These are phyloP conservation scores for Eurystomus glaucurus DNA, from an alignment of 2,797 vertebrate species.

Conservation along the genomic window DNA sequence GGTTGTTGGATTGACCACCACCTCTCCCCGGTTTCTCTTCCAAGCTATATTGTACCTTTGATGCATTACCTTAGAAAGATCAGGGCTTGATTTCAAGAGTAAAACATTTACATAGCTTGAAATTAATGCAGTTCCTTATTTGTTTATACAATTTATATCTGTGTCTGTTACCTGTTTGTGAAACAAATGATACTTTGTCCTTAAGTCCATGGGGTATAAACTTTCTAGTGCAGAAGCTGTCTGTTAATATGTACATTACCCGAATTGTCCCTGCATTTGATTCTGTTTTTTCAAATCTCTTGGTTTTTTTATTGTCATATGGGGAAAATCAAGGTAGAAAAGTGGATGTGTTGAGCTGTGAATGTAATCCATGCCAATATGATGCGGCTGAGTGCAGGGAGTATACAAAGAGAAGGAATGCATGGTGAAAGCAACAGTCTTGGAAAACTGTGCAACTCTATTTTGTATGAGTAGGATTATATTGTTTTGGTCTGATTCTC, in stretches of 20 bases:
- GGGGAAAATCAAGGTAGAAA: background rate
- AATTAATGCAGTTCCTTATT: constrained; percentile 1
- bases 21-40: background rate
- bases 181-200: background rate
- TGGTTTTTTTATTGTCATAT: background rate
- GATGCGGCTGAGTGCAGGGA: background rate
- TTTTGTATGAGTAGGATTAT: background rate
- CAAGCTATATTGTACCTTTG: background rate
- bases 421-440: background rate
- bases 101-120: background rate
- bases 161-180: background rate
- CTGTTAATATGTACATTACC: background rate
- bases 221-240: background rate
- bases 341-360: background rate
- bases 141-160: background rate
- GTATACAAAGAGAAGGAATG: background rate
- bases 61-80: background rate
- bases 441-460: background rate
- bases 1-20: background rate
- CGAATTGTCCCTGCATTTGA: background rate
- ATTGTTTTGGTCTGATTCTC: background rate
- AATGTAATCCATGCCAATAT: background rate
- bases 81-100: background rate
- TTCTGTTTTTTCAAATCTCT: background rate
- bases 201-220: background rate